phyloP scores from a whole-genome alignment of 2,888 invertebrate species.

The Melitaea athalia region DNA sequence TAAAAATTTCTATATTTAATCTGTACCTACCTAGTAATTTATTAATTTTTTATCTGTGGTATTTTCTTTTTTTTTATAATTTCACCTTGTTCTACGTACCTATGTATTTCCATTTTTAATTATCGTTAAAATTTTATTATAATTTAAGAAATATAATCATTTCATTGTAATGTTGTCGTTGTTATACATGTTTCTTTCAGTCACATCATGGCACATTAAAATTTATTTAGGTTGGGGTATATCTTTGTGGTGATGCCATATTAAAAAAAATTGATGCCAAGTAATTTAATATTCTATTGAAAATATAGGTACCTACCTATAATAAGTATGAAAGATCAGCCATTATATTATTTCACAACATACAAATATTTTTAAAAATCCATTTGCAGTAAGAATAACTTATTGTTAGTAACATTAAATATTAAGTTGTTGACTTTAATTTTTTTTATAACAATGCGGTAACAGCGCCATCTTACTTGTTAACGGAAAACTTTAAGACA shows the following conservation, averaged over 20 bases:
- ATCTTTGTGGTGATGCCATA: constrained; percentile 51
- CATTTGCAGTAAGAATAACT: too few species aligned
- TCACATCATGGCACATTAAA: constrained; percentile 77
- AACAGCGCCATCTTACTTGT: not conserved
- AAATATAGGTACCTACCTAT: too few species aligned
- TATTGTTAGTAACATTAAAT: too few species aligned
- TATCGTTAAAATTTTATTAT: not conserved
- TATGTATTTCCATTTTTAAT: not conserved
- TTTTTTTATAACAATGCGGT: not conserved
- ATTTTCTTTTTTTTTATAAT: not conserved
- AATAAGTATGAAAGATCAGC: too few species aligned
- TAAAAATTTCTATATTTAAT: too few species aligned
- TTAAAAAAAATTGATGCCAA: not conserved
- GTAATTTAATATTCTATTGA: too few species aligned
- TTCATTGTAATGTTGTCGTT: constrained; percentile 48
- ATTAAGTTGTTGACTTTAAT: too few species aligned
- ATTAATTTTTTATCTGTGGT: not conserved
- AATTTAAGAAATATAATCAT: constrained; percentile 12
- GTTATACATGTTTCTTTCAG: constrained; percentile 46
- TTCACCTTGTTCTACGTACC: too few species aligned
- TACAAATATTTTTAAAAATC: too few species aligned
- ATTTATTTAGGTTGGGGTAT: constrained; percentile 40
- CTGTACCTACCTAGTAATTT: not conserved
- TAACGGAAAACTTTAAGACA: too few species aligned
- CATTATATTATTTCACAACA: too few species aligned